Conservation (phyloP, 2,797 vertebrate species). For the Mormyrus proboscirostris region DNA sequence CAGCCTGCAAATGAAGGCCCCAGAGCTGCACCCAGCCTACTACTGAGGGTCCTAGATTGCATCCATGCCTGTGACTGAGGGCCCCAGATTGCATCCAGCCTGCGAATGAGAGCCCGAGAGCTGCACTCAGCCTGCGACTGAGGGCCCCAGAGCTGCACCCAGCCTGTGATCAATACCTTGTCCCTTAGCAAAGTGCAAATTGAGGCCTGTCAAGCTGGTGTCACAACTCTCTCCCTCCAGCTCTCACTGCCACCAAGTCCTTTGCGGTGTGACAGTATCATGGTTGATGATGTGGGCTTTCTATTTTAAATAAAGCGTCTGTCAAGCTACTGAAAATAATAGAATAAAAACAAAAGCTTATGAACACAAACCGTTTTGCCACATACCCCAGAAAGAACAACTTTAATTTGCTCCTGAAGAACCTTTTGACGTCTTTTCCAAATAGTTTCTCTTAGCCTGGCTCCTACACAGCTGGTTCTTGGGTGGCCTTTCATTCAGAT, state of each 20-base stretch:
- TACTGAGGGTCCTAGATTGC: not conserved
- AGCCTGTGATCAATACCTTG: not conserved
- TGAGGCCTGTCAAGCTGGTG: not conserved
- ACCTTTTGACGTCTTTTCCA: constrained; percentile 7
- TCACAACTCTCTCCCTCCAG: not conserved
- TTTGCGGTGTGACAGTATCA: not conserved
- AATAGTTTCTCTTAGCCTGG: constrained; percentile 10
- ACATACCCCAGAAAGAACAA: not conserved
- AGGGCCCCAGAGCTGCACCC: not conserved
- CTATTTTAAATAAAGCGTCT: not conserved
- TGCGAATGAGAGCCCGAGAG: not conserved
- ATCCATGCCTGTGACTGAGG: not conserved
- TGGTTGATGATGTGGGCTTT: not conserved
- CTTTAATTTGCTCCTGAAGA: not conserved
- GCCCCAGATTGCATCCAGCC: not conserved
- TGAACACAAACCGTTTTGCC: not conserved
- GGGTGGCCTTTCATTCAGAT: not conserved
- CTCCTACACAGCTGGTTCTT: not conserved
- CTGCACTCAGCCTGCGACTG: not conserved
- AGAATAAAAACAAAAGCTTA: not conserved
- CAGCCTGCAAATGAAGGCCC: not conserved
- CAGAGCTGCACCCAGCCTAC: not conserved
- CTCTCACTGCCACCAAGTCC: not conserved
- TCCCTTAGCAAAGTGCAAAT: not conserved
- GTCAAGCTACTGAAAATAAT: not conserved